These are phyloP conservation scores for Lepilemur septentrionalis DNA, from an alignment of 2,797 vertebrate genomes.

Conservation along the genomic window DNA sequence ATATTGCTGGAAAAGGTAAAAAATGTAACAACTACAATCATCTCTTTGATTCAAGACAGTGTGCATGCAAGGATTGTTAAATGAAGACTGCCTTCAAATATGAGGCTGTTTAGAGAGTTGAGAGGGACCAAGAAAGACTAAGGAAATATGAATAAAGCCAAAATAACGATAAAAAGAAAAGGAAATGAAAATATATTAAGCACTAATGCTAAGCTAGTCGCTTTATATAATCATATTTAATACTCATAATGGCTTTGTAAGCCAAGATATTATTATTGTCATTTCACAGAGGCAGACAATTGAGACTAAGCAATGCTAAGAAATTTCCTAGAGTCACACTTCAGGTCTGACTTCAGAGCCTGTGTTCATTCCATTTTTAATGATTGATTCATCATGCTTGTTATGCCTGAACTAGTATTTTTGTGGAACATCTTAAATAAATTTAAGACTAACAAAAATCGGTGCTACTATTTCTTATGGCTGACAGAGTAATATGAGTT, in stretches of 20 bases:
- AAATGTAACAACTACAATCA: neutral
- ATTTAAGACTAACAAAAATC: neutral
- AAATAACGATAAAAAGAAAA: neutral
- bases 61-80: neutral
- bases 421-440: neutral
- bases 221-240: neutral
- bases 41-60: neutral
- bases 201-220: neutral
- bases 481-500: neutral
- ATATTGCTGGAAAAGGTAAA: neutral
- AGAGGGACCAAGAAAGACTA: neutral
- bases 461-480: neutral
- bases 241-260: neutral
- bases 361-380: neutral
- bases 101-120: neutral
- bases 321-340: slow-evolving; percentile 27
- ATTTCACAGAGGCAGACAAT: neutral
- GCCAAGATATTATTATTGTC: neutral
- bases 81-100: neutral
- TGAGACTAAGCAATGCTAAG: neutral
- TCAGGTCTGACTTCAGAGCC: neutral
- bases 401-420: neutral
- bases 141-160: neutral
- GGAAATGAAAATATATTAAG: neutral
- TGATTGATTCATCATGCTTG: neutral